Conservation (phyloP, 2,797 vertebrate genomes). For the Melanotaenia parkinsoni region DNA sequence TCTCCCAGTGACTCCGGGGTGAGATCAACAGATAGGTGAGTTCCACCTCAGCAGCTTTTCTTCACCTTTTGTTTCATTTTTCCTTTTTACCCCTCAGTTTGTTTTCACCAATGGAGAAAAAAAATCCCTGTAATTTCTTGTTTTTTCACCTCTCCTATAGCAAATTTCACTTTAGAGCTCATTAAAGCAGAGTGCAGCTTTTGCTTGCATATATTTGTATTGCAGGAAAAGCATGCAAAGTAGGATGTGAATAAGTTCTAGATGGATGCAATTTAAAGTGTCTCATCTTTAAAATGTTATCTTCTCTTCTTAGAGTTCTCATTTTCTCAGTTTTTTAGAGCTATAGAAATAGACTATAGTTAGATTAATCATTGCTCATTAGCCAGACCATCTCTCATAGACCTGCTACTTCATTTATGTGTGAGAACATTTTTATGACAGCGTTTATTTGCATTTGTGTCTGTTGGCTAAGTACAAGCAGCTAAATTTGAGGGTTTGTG, state of each 20-base stretch:
- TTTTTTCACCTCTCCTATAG: neutral
- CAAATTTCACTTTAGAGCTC: neutral
- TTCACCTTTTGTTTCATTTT: neutral
- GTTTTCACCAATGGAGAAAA: neutral
- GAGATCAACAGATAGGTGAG: constrained; percentile 74
- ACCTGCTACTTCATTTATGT: constrained; percentile 58
- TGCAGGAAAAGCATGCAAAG: neutral
- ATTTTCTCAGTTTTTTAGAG: constrained; percentile 20
- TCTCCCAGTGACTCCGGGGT: constrained; percentile 62
- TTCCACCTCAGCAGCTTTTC: constrained; percentile 20
- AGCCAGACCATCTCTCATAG: constrained; percentile 42
- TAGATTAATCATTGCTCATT: constrained; percentile 50
- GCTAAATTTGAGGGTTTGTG: constrained; percentile 70
- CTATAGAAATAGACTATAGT: constrained; percentile 14
- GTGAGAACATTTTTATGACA: constrained; percentile 67
- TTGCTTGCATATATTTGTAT: neutral
- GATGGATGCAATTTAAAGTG: neutral
- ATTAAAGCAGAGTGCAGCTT: neutral
- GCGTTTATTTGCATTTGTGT: constrained; percentile 79
- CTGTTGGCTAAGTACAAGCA: constrained; percentile 67
- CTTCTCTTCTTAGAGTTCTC: constrained; percentile 11
- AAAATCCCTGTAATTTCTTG: neutral
- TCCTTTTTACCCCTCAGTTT: neutral
- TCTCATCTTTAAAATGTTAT: constrained; percentile 5
- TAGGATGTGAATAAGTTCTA: constrained; percentile 6